phyloP scores from a whole-genome alignment of 2,113 vertebrate genomes.

The Sialia sialis region DNA sequence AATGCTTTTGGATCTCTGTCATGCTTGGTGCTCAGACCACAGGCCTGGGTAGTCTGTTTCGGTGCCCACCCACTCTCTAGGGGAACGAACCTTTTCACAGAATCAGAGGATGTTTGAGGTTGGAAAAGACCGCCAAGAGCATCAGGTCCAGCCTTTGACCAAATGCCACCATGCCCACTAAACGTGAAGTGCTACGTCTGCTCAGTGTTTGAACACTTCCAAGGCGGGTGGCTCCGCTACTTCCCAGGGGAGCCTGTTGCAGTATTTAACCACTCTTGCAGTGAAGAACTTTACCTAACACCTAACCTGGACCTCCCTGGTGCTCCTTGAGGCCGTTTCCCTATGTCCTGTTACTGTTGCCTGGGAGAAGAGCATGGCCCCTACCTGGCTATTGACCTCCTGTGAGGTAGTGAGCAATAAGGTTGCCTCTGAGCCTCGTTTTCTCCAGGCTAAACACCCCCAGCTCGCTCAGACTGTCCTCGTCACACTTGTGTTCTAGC shows the following conservation, averaged over 20 bases:
- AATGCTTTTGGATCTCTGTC: background rate
- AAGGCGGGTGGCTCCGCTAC: background rate
- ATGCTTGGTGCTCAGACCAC: background rate
- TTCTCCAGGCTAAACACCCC: background rate
- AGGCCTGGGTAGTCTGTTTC: background rate
- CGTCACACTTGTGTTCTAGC: background rate
- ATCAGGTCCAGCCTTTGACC: background rate
- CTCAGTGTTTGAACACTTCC: background rate
- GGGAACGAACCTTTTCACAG: background rate
- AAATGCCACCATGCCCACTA: background rate
- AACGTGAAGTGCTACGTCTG: rapidly evolving
- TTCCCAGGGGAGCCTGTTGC: background rate
- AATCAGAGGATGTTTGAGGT: background rate
- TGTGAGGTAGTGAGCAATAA: rapidly evolving
- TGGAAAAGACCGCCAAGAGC: background rate
- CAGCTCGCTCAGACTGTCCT: background rate
- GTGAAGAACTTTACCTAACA: background rate
- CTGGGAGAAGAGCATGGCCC: background rate
- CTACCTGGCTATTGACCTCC: background rate
- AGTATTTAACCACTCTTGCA: background rate
- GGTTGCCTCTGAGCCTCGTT: rapidly evolving
- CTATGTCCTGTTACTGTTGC: background rate
- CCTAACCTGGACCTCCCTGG: background rate
- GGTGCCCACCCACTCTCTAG: background rate
- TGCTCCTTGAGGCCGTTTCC: background rate